Conservation (phyloP, 1,140 invertebrate species). For the Monochamus saltuarius region DNA sequence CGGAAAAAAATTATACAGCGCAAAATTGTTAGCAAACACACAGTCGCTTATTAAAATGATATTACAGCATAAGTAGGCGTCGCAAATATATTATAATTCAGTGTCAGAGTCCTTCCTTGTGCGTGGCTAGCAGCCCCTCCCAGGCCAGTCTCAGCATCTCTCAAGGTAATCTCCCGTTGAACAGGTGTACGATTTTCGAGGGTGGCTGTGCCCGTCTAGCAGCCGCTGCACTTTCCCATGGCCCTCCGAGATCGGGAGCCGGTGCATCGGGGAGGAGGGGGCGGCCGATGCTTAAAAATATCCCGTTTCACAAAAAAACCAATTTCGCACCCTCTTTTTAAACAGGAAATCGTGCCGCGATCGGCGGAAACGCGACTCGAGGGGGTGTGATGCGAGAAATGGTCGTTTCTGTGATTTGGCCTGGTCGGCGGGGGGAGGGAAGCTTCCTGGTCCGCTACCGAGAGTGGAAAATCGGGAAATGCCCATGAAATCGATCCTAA, state of each 20-base stretch:
- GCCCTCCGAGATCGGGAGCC: slow-evolving; percentile 26
- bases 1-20: too few relatives aligned
- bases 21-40: too few relatives aligned
- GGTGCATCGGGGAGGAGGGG: neutral
- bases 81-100: neutral
- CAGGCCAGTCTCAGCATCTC: neutral
- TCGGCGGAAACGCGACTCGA: slow-evolving; percentile 30
- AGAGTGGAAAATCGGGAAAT: slow-evolving; percentile 6
- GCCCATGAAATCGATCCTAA: too few relatives aligned
- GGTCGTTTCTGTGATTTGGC: slow-evolving; percentile 19
- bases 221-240: slow-evolving; percentile 33
- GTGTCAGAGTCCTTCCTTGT: neutral
- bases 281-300: slow-evolving; percentile 30
- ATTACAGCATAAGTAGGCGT: too few relatives aligned
- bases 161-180: slow-evolving; percentile 25
- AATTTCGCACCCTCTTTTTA: slow-evolving; percentile 39
- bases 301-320: slow-evolving; percentile 41
- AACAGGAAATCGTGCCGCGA: slow-evolving; percentile 32
- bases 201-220: slow-evolving; percentile 24
- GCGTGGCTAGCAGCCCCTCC: neutral
- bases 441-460: neutral
- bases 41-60: too few relatives aligned
- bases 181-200: slow-evolving; percentile 27
- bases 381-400: slow-evolving; percentile 17
- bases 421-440: slow-evolving; percentile 9